Percentiles rank a stretch among this genome's conserved stretches.
Conservation (phyloP, 2,888 invertebrate species). For the Drosophila kuntzei region DNA sequence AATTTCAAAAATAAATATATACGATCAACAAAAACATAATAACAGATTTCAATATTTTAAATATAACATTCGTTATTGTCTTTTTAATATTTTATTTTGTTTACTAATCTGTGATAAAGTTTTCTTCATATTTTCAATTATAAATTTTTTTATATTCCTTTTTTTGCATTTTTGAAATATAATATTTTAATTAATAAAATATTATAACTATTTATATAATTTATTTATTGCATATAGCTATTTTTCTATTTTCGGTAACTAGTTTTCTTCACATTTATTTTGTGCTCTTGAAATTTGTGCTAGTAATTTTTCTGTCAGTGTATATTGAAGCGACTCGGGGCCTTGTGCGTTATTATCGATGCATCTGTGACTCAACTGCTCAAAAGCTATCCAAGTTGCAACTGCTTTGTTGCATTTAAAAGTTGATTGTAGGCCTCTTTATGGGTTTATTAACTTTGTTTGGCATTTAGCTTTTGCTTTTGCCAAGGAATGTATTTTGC, state of each 20-base stretch:
- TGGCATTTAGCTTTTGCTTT: constrained; percentile 51
- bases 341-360: constrained; percentile 50
- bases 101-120: too few relatives aligned
- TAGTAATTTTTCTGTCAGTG: constrained; percentile 31
- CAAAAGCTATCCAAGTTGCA: constrained; percentile 47
- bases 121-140: too few relatives aligned
- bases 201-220: too few relatives aligned
- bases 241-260: background rate
- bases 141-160: too few relatives aligned
- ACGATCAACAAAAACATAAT: too few relatives aligned
- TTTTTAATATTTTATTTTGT: too few relatives aligned
- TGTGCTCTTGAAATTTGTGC: background rate
- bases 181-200: too few relatives aligned
- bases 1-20: too few relatives aligned
- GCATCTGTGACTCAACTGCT: constrained; percentile 68
- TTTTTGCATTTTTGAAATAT: too few relatives aligned
- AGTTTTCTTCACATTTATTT: background rate
- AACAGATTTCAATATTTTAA: too few relatives aligned
- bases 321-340: constrained; percentile 40
- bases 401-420: constrained; percentile 45
- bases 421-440: constrained; percentile 67
- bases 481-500: constrained; percentile 27
- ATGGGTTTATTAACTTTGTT: constrained; percentile 77
- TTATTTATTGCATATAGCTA: background rate
- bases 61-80: too few relatives aligned